phyloP scores from a whole-genome alignment of 2,797 vertebrate species.

The Myotis findleyi region DNA sequence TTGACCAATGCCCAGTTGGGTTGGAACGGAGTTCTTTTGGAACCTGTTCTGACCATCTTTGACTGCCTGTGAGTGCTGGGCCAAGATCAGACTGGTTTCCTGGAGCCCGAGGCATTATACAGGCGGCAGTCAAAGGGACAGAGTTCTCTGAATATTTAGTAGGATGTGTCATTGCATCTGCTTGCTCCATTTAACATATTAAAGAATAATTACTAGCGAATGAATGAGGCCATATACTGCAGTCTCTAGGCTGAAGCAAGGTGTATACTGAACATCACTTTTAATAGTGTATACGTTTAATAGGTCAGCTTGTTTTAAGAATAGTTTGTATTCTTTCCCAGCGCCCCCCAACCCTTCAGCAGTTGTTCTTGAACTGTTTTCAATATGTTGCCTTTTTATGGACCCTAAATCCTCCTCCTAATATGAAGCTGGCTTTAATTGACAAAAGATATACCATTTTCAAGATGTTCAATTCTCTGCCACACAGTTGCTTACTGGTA shows the following conservation, averaged over 20 bases:
- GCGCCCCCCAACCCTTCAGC: conserved; percentile 27
- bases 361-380: conserved; percentile 86
- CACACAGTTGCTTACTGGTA: neutral
- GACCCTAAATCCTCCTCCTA: neutral
- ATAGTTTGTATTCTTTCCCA: conserved; percentile 68
- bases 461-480: neutral
- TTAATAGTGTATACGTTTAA: conserved; percentile 87
- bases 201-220: conserved; percentile 85
- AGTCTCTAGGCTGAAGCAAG: conserved; percentile 79
- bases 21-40: conserved; percentile 86
- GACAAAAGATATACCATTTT: conserved; percentile 55
- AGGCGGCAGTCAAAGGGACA: conserved; percentile 84
- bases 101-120: conserved; percentile 88
- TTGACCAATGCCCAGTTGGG: conserved; percentile 85
- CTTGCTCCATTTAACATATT: conserved; percentile 87
- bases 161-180: conserved; percentile 83
- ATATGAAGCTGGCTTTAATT: conserved; percentile 18
- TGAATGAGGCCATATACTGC: neutral
- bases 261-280: conserved; percentile 84
- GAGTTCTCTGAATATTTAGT: conserved; percentile 79
- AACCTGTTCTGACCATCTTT: conserved; percentile 85
- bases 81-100: conserved; percentile 85
- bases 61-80: conserved; percentile 80
- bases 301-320: conserved; percentile 74
- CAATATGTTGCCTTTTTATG: conserved; percentile 46